phyloP scores from a whole-genome alignment of 1,140 invertebrate species.

The Drosophila tani region DNA sequence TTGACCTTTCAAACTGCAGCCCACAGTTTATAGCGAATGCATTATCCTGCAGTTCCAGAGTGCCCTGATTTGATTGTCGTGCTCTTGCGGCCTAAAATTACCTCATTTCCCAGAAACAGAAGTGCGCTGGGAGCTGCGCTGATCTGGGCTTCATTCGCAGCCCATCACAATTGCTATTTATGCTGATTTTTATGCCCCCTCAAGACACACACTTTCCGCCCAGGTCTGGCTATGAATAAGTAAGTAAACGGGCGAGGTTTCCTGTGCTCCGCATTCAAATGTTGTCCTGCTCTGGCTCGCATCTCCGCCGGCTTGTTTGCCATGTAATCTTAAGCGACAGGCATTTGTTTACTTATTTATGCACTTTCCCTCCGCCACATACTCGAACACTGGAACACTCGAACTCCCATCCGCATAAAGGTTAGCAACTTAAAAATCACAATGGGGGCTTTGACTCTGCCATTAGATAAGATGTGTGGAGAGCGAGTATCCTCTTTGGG shows the following conservation, averaged over 20 bases:
- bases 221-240: conserved; percentile 80
- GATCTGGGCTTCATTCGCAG: conserved; percentile 65
- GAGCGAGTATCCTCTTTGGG: conserved; percentile 36
- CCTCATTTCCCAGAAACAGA: conserved; percentile 27
- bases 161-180: conserved; percentile 82
- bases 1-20: background rate
- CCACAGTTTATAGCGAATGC: background rate
- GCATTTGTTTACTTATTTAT: conserved; percentile 84
- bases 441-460: conserved; percentile 77
- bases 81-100: conserved; percentile 23
- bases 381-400: conserved; percentile 11
- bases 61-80: conserved; percentile 50
- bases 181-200: conserved; percentile 78
- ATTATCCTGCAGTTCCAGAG: conserved; percentile 1
- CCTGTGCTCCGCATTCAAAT: conserved; percentile 69
- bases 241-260: conserved; percentile 69
- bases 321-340: conserved; percentile 83
- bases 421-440: conserved; percentile 80
- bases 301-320: conserved; percentile 68
- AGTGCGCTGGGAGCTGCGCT: conserved; percentile 12
- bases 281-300: conserved; percentile 60
- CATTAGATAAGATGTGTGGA: conserved; percentile 70
- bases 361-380: conserved; percentile 63
- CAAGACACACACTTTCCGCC: conserved; percentile 47
- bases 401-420: conserved; percentile 45